These are phyloP conservation scores for Phoenicopterus ruber DNA, from an alignment of 2,113 vertebrate species.

Conservation along the genomic window DNA sequence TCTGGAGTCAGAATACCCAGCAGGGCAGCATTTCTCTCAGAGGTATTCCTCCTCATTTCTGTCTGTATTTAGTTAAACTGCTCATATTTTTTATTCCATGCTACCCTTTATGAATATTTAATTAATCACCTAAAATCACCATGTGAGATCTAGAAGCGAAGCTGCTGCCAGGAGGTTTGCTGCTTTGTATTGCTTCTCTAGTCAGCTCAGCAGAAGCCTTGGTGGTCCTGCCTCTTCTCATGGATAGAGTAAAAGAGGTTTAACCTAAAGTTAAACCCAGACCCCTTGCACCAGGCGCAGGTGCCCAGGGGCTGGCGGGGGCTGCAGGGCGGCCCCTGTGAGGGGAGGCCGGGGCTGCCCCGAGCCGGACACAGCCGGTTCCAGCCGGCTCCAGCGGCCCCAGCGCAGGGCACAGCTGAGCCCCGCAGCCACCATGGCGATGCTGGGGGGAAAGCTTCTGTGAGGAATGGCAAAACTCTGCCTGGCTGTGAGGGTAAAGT, in stretches of 20 bases:
- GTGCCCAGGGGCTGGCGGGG: rapidly evolving
- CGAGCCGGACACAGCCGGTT: rapidly evolving
- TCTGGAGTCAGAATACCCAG: not conserved
- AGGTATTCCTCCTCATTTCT: not conserved
- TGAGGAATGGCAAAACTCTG: not conserved
- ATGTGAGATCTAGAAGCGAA: not conserved
- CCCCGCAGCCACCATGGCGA: rapidly evolving
- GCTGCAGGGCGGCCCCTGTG: not conserved
- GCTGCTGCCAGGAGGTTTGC: not conserved
- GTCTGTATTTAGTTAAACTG: not conserved
- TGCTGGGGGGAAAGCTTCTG: rapidly evolving
- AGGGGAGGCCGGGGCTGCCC: not conserved
- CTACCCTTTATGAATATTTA: not conserved
- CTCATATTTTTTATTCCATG: not conserved
- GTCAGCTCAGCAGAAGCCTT: not conserved
- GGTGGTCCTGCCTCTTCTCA: not conserved
- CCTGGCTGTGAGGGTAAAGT: too few species aligned
- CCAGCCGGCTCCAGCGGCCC: rapidly evolving
- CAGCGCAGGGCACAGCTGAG: not conserved
- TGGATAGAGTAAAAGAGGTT: not conserved
- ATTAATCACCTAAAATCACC: not conserved
- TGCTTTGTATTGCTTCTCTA: not conserved
- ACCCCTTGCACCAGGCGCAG: rapidly evolving
- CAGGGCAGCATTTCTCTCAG: not conserved
- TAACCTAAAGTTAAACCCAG: not conserved